Conservation (phyloP, 2,888 invertebrate genomes). For the Coelinius sp. region DNA sequence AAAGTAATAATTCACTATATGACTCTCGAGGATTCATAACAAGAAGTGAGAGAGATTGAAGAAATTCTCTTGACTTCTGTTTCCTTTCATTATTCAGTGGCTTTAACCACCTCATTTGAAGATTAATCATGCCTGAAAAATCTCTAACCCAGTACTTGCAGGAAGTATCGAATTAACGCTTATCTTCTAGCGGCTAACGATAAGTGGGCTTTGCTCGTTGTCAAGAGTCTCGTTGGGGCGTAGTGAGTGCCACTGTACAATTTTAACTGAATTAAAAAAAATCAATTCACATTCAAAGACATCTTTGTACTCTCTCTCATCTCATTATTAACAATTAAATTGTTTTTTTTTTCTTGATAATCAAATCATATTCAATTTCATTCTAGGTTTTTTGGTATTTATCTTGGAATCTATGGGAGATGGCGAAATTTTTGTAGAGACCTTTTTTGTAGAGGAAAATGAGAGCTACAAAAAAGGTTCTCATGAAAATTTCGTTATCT, state of each 20-base stretch:
- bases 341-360: not conserved
- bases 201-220: conserved; percentile 32
- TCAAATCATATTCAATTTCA: not conserved
- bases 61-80: not conserved
- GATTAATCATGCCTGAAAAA: conserved; percentile 19
- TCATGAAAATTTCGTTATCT: too few species aligned
- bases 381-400: too few species aligned
- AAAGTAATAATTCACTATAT: conserved; percentile 7
- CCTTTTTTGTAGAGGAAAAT: too few species aligned
- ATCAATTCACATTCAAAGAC: conserved; percentile 1
- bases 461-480: too few species aligned
- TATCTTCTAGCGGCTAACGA: conserved; percentile 49
- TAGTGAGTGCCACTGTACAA: conserved; percentile 23
- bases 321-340: not conserved
- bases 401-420: too few species aligned
- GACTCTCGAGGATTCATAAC: not conserved
- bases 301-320: not conserved
- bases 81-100: conserved; percentile 4
- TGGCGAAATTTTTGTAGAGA: too few species aligned
- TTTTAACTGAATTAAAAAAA: not conserved
- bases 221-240: conserved; percentile 9
- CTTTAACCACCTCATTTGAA: conserved; percentile 9
- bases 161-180: conserved; percentile 64
- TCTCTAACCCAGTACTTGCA: conserved; percentile 42
- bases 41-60: too few species aligned